Evolutionary conservation across 2,113 vertebrate genomes (phyloP).

Genomic region (Gymnocephalus cernua): DNA sequence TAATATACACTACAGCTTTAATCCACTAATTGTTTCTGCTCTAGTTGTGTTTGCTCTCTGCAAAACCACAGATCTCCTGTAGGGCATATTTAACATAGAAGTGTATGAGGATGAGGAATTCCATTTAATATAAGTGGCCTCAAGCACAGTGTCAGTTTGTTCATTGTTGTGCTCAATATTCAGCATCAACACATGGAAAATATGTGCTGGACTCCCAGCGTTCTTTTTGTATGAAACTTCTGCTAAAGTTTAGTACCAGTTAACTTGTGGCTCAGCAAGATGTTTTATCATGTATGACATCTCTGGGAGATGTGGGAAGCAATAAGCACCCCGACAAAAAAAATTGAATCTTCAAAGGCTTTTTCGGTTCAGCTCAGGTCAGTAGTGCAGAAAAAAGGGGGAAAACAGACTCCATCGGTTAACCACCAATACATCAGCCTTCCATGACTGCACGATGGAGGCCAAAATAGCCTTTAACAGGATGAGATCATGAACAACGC

Average conservation of each 20-base stretch:
- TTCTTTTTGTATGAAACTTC: neutral
- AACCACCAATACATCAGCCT: constrained; percentile 68
- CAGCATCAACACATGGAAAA: neutral
- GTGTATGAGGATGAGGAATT: neutral
- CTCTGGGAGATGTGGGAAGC: constrained; percentile 10
- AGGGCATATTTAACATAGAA: neutral
- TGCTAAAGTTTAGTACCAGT: constrained; percentile 2
- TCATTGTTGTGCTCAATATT: neutral
- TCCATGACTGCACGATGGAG: constrained; percentile 37
- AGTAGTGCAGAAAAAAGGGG: constrained; percentile 43
- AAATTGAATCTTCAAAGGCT: constrained; percentile 26
- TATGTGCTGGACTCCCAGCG: neutral
- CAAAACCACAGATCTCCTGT: neutral
- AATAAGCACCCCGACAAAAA: constrained; percentile 35
- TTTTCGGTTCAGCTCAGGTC: constrained; percentile 49
- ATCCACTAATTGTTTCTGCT: neutral
- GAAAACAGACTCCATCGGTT: constrained; percentile 38
- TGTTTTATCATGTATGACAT: constrained; percentile 19
- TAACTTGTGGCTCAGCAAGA: neutral
- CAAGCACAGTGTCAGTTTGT: neutral
- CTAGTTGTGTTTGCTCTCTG: neutral
- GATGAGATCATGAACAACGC: constrained; percentile 75
- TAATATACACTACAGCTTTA: neutral
- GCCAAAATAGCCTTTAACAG: constrained; percentile 58
- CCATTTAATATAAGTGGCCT: neutral